Conservation (phyloP, 2,888 invertebrate species). For the Ethmia dodecea region DNA sequence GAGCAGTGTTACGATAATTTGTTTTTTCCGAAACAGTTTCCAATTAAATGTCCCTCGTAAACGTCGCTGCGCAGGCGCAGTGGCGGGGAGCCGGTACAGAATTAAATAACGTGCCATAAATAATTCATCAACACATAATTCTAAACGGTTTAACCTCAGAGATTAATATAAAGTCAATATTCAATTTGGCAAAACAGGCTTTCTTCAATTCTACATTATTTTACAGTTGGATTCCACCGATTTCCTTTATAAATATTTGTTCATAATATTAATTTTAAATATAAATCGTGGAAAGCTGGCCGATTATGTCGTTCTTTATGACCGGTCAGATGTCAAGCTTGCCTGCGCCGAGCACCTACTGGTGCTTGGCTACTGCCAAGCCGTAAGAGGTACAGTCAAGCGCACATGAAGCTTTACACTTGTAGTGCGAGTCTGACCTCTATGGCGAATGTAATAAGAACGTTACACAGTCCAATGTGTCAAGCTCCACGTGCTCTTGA, state of each 20-base stretch:
- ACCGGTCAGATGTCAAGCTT: conserved; percentile 7
- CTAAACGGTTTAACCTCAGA: conserved; percentile 5
- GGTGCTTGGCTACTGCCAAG: too few species aligned
- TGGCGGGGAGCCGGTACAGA: too few species aligned
- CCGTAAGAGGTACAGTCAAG: too few species aligned
- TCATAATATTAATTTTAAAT: conserved; percentile 7
- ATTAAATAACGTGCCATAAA: conserved; percentile 1
- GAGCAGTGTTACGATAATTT: conserved; percentile 1
- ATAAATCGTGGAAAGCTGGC: conserved; percentile 10
- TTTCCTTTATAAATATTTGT: conserved; percentile 1
- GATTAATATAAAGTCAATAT: conserved; percentile 3
- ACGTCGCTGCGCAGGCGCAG: too few species aligned
- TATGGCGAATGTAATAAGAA: too few species aligned
- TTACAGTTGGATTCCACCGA: background rate
- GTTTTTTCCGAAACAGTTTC: conserved; percentile 4
- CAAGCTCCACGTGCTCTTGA: too few species aligned
- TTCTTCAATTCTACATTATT: conserved; percentile 4
- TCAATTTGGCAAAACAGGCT: conserved; percentile 8
- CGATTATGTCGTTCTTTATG: background rate
- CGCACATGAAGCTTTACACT: too few species aligned
- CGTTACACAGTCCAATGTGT: too few species aligned
- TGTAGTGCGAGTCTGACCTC: too few species aligned
- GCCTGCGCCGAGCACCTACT: too few species aligned
- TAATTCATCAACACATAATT: conserved; percentile 7
- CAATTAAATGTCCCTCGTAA: conserved; percentile 4